These are phyloP conservation scores for Emmelina monodactyla DNA, from an alignment of 2,888 invertebrate species.

Conservation along the genomic window DNA sequence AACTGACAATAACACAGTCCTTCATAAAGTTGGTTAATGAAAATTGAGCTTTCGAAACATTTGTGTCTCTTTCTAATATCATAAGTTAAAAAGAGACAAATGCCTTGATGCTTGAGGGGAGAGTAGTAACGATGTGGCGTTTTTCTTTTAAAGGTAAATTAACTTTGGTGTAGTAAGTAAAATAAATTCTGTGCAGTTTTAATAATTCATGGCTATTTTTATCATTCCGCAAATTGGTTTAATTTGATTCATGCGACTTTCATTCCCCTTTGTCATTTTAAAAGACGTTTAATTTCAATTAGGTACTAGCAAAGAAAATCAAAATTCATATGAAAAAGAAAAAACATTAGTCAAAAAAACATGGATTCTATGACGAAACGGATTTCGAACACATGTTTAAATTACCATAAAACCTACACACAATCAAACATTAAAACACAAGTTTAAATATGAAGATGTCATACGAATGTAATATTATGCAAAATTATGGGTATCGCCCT, in stretches of 20 bases:
- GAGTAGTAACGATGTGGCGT: constrained; percentile 8
- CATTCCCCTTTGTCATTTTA: too few relatives aligned
- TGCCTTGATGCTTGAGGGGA: background rate
- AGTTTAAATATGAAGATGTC: too few relatives aligned
- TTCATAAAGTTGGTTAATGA: background rate
- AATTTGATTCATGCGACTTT: too few relatives aligned
- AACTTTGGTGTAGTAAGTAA: constrained; percentile 1
- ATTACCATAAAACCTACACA: too few relatives aligned
- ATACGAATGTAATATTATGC: background rate
- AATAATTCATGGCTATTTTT: constrained; percentile 1
- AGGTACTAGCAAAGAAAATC: too few relatives aligned
- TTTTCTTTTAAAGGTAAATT: constrained; percentile 3
- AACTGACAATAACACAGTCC: background rate
- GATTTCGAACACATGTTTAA: too few relatives aligned
- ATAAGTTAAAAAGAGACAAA: background rate
- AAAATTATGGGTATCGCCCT: constrained; percentile 3
- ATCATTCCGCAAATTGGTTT: too few relatives aligned
- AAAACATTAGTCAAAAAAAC: too few relatives aligned
- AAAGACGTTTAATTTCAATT: too few relatives aligned
- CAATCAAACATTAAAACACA: too few relatives aligned
- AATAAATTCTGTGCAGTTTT: background rate
- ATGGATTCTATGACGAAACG: too few relatives aligned
- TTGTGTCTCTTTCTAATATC: background rate
- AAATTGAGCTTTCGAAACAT: background rate
- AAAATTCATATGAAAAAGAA: too few relatives aligned